Evolutionary conservation across 2,888 invertebrate genomes (phyloP), one percentile per base, ranked within the genome.

Genomic region (Leucophenga montana): DNA sequence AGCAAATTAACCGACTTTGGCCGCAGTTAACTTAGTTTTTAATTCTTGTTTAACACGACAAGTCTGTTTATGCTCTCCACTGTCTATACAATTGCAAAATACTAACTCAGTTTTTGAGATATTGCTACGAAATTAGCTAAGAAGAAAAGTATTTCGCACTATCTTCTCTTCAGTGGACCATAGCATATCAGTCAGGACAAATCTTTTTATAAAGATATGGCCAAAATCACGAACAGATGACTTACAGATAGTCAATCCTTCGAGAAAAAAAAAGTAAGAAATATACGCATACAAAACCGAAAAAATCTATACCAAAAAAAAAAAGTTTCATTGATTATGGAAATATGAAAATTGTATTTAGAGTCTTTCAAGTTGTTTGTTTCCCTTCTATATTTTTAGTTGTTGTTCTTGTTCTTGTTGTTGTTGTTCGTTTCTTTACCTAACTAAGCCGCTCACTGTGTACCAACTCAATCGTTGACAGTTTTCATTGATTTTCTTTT

Each of bases 261-360:
- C 66, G 73, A 39, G 39, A 39, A 39, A 39, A 39, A 39, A 39
- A 39, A 39, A 39, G 8, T 11, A 3, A 39, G 8, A 8, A 39
- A 27, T 16, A 65, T 11, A 46, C 20, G n/a, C n/a, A n/a, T n/a
- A n/a, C n/a, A 18, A 50, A 8, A 14, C 6, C 50, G 50, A n/a
- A 16, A 50, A 18, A 50, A n/a, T n/a, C n/a, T n/a, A n/a, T n/a
- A n/a, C 14, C 14, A 16, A 16, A 53, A 56, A 22, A 56, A 56
- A 56, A 56, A 73, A 77, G 77, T 68, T 75, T 77, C 80, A 82
- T 83, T 78, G 83, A 83, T 82, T 83, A 83, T 80, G 83, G 75
- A 82, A 83, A 80, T 81, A 81, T 68, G 67, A 70, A 56, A 67
- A 61, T 67, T 68, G 68, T 39, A 69, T 48, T 65, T 33, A 50